Evolutionary conservation across 1,140 invertebrate genomes (phyloP).

Genomic region (Onthophagus taurus): DNA sequence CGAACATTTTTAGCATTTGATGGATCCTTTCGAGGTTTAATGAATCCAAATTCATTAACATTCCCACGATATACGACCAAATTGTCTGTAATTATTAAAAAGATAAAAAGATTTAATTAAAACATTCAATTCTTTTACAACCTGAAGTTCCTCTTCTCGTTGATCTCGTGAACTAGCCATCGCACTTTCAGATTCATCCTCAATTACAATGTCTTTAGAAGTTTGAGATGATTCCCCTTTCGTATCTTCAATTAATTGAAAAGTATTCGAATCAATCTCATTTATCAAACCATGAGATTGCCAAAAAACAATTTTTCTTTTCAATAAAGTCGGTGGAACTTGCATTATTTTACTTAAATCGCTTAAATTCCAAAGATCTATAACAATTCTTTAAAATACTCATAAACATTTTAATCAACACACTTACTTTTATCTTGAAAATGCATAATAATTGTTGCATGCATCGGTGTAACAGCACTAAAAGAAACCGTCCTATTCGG

Average conservation of each 20-base stretch:
- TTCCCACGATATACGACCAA: conserved; percentile 94
- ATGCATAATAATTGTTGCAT: conserved; percentile 90
- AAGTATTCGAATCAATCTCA: conserved; percentile 66
- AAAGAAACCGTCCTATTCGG: conserved; percentile 64
- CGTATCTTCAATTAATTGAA: conserved; percentile 67
- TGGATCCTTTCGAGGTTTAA: conserved; percentile 89
- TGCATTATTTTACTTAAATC: conserved; percentile 76
- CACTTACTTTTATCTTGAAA: conserved; percentile 78
- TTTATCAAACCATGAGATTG: conserved; percentile 75
- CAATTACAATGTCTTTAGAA: conserved; percentile 58
- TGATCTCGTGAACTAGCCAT: conserved; percentile 91
- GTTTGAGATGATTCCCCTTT: conserved; percentile 40
- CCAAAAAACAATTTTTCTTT: conserved; percentile 86
- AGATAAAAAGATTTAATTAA: background rate
- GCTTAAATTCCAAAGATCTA: conserved; percentile 72
- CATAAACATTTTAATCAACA: background rate
- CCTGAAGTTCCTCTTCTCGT: conserved; percentile 84
- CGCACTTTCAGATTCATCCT: conserved; percentile 85
- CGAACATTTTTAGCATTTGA: conserved; percentile 96
- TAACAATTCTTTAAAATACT: conserved; percentile 24
- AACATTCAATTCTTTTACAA: conserved; percentile 21
- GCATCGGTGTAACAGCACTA: conserved; percentile 81
- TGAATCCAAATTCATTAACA: conserved; percentile 91
- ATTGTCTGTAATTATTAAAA: conserved; percentile 50
- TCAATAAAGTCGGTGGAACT: conserved; percentile 68